Conservation (phyloP, 2,113 vertebrate genomes). For the Ammodramus savannarum region DNA sequence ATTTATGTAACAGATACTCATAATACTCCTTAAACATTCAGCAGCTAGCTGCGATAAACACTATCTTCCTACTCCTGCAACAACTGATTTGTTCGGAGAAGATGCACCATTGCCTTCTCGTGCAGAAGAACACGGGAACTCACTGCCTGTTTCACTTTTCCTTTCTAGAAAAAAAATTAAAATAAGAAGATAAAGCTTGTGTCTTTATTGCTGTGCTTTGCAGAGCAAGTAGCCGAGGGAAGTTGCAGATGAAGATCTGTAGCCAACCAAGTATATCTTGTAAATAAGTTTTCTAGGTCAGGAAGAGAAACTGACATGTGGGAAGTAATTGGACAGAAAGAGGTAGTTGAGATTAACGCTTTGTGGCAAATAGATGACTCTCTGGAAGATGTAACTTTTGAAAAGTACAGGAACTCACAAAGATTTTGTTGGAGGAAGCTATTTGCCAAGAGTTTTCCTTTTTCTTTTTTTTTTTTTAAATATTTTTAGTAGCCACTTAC, state of each 20-base stretch:
- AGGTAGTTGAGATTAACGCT: neutral
- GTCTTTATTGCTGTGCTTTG: neutral
- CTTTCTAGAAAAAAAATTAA: neutral
- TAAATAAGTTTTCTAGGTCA: neutral
- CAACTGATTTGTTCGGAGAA: neutral
- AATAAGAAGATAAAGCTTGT: neutral
- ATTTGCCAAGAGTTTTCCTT: neutral
- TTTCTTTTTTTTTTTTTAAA: too few species aligned
- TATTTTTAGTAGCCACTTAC: neutral
- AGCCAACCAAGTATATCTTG: neutral
- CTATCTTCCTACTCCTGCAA: neutral
- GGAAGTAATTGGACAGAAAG: conserved; percentile 1
- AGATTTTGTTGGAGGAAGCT: neutral
- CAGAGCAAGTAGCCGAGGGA: neutral
- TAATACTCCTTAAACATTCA: neutral
- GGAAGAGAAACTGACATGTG: conserved; percentile 5
- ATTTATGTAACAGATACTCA: neutral
- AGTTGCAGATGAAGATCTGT: neutral
- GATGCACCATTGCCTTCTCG: neutral
- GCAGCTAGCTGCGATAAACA: conserved; percentile 14
- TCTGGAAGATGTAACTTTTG: neutral
- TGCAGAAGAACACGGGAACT: neutral
- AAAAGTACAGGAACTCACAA: neutral
- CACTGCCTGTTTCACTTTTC: neutral
- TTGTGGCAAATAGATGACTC: neutral